Base-by-base conservation (phyloP, 2,888 invertebrate genomes). In the Nasonovia ribisnigri region DNA sequence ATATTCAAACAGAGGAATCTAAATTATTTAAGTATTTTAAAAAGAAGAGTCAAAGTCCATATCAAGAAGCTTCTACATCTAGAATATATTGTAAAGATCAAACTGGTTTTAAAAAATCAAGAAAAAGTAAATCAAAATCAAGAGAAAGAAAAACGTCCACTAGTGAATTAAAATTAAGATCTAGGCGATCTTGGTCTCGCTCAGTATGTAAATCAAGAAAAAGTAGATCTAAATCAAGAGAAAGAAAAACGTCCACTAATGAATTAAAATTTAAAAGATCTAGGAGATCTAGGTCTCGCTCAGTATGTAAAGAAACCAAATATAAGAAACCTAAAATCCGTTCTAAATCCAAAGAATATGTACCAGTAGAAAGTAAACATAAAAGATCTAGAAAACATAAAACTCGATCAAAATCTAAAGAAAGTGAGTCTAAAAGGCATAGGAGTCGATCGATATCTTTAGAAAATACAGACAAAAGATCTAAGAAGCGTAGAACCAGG, bases 1-100 rank as follows among this genome's bases (percentile, higher is more conserved):
- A 84, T 43, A 94, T 94, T 77, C 46, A 94, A 93, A 8, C 51
- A 84, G 94, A 94, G 90, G 94, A 94, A 84, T 93, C 86, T 84
- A 87, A 90, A 48, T 90, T 90, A 43, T 43, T 90, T 2, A 67
- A 87, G 24, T 67, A 86, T 93, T 86, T 0, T 42, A 8, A 90
- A 67, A 51, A 67, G 0, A 87, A 86, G 48, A 86, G 29, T 24
- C 13, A 89, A 2, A 51, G 11, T 84, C 57, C 86, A 36, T 26
- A 5, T 57, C 51, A 54, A 48, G 36, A 77, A 57, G 16, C 26
- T 20, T 57, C 8, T 84, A 84, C 48, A 3, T 89, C 54, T 46
- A 36, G 10, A 90, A 84, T 57, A 42, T 29, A n/a, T 1, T 5
- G n/a, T 90, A 51, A 60, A 29, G 60, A 90, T 48, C n/a, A 48